Percentiles rank a stretch among this genome's conserved stretches.
Conservation (phyloP, 2,113 vertebrate species). For the Sorex araneus region DNA sequence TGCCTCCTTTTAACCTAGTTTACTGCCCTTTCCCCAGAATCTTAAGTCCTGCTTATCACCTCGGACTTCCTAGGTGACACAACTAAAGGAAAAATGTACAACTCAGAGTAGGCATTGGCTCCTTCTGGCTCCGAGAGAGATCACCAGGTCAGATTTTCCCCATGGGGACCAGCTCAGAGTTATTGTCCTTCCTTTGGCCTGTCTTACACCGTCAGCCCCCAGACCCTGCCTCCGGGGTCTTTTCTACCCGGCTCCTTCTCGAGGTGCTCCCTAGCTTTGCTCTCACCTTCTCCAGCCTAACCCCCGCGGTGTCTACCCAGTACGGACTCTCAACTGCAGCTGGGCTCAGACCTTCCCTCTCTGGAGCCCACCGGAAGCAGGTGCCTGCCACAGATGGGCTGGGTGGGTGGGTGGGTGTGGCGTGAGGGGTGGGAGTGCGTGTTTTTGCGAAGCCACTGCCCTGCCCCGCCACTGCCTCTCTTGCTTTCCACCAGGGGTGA, state of each 20-base stretch:
- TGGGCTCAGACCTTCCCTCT: not conserved
- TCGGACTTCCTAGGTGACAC: too few relatives aligned
- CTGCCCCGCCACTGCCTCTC: not conserved
- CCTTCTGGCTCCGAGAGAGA: not conserved
- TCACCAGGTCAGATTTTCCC: not conserved
- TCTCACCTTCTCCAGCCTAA: not conserved
- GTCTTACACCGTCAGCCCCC: not conserved
- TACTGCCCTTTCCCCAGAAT: not conserved
- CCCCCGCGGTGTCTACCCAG: not conserved
- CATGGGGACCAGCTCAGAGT: not conserved
- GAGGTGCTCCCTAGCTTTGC: slow-evolving; percentile 49
- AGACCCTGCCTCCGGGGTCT: slow-evolving; percentile 43
- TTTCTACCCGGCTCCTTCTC: not conserved
- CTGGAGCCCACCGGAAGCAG: not conserved
- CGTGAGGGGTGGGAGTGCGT: not conserved
- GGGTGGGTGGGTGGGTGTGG: not conserved
- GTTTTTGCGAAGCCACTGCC: not conserved
- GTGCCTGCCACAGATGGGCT: not conserved
- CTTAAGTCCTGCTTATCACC: too few relatives aligned
- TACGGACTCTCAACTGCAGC: not conserved
- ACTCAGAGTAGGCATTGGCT: not conserved
- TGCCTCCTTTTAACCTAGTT: not conserved
- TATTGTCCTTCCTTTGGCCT: slow-evolving; percentile 25
- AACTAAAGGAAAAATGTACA: not conserved
- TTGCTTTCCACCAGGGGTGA: not conserved